Percentiles rank a stretch among this genome's conserved stretches.
These are phyloP conservation scores for Neopipo cinnamomea DNA, from an alignment of 2,113 vertebrate genomes.

Conservation along the genomic window DNA sequence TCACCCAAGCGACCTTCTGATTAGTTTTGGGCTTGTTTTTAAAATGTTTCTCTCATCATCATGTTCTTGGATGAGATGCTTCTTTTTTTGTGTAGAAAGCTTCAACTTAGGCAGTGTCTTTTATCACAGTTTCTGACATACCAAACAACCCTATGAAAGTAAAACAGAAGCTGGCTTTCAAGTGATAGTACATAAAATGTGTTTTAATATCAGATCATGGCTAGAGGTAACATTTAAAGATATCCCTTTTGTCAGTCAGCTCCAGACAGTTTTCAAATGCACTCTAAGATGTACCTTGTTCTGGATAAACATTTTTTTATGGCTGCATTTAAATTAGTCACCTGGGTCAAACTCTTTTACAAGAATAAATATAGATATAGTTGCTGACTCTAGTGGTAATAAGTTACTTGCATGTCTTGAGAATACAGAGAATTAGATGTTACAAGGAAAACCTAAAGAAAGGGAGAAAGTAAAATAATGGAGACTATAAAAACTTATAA, in stretches of 20 bases:
- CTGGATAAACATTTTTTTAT: neutral
- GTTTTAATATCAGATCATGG: neutral
- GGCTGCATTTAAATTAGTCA: neutral
- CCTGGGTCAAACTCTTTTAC: neutral
- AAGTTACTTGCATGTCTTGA: neutral
- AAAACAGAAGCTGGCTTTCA: neutral
- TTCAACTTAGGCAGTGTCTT: neutral
- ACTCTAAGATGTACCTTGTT: neutral
- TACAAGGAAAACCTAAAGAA: neutral
- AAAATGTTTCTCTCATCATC: neutral
- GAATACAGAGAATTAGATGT: neutral
- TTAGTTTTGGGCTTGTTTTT: neutral
- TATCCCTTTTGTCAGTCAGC: neutral
- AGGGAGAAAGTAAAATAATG: neutral
- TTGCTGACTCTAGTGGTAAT: neutral
- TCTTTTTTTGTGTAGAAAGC: neutral
- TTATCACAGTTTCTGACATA: neutral
- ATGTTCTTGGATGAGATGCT: neutral
- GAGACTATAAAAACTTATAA: neutral
- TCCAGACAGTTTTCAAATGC: neutral
- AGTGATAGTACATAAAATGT: neutral
- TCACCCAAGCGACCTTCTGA: neutral
- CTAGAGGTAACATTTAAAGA: neutral
- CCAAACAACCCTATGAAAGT: neutral
- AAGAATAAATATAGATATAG: neutral